Evolutionary conservation across 2,888 invertebrate species (phyloP).

Genomic region (Exephanes ischioxanthus): DNA sequence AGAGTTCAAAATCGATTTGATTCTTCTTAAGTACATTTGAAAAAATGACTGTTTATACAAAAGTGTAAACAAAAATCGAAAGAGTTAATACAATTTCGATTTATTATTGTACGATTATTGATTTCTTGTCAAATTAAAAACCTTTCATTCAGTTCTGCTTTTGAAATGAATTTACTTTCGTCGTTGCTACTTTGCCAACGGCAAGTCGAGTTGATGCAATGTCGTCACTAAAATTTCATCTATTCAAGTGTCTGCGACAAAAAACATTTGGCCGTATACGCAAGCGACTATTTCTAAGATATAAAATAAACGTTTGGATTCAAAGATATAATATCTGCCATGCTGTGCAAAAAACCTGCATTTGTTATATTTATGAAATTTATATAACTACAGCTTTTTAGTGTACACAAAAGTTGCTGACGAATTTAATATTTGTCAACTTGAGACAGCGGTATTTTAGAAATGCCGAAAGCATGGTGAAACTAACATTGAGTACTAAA

Average conservation of each 20-base stretch:
- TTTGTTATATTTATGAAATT: not conserved
- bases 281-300: not conserved
- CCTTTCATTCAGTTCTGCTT: no score
- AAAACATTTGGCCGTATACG: not conserved
- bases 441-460: not conserved
- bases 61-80: not conserved
- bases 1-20: not conserved
- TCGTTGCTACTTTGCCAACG: not conserved
- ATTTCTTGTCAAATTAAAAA: no score
- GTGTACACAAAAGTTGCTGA: not conserved
- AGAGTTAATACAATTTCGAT: not conserved
- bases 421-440: not conserved
- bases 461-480: not conserved
- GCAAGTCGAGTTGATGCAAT: not conserved
- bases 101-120: no score
- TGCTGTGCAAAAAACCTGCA: not conserved
- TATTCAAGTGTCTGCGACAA: not conserved
- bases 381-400: not conserved
- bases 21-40: not conserved
- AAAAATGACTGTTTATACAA: not conserved
- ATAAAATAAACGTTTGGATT: not conserved
- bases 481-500: no score
- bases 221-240: not conserved
- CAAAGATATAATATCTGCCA: not conserved
- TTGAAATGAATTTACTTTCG: not conserved